Evolutionary conservation across 2,113 vertebrate genomes (phyloP).

Genomic region (Bungarus multicinctus): DNA sequence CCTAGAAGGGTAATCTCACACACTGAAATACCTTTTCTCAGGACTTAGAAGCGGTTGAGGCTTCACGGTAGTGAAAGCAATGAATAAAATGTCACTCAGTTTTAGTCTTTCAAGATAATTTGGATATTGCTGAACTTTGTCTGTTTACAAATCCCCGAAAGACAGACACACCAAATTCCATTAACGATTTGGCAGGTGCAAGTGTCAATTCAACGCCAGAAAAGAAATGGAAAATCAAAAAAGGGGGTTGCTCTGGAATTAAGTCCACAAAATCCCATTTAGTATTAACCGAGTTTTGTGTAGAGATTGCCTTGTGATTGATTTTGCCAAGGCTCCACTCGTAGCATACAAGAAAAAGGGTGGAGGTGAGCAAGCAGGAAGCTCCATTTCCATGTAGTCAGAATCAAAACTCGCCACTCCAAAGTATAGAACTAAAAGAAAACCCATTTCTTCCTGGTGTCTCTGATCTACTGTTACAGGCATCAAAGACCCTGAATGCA

Average conservation of each 20-base stretch:
- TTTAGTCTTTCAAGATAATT: conserved; percentile 53
- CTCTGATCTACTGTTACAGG: conserved; percentile 7
- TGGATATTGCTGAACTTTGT: conserved; percentile 46
- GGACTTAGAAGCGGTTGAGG: conserved; percentile 34
- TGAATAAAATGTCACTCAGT: conserved; percentile 50
- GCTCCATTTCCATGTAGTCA: not conserved
- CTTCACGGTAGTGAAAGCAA: conserved; percentile 36
- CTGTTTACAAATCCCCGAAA: conserved; percentile 61
- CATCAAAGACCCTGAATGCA: conserved; percentile 30
- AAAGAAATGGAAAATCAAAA: not conserved
- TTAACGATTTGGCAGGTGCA: conserved; percentile 33
- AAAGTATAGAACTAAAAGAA: not conserved
- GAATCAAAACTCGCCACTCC: not conserved
- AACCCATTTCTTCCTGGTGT: not conserved
- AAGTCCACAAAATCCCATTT: conserved; percentile 27
- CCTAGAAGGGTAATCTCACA: conserved; percentile 29
- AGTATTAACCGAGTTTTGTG: conserved; percentile 45
- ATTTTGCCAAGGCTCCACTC: not conserved
- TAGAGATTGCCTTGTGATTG: not conserved
- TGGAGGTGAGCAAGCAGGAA: not conserved
- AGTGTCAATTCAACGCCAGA: conserved; percentile 8
- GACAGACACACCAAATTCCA: conserved; percentile 54
- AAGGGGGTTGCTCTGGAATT: not conserved
- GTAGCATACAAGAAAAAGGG: not conserved
- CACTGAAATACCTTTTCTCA: conserved; percentile 37